Base-by-base conservation (phyloP, 2,888 invertebrate genomes). In the Cacoxenus indagator region DNA sequence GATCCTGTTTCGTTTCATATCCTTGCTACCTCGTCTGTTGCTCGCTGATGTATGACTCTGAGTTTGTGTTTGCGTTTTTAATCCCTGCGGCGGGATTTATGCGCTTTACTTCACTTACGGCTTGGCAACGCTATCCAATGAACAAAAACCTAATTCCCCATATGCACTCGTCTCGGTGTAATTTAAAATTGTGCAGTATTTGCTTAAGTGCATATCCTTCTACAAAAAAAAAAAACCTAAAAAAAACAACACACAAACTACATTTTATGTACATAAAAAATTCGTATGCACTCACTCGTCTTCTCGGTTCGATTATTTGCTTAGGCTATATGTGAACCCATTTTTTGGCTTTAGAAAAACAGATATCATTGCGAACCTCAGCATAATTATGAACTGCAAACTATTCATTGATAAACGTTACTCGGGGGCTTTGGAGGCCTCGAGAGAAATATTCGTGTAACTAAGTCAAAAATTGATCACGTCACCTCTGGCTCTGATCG, bases 31-130 rank as follows among this genome's bases (percentile, higher is more conserved):
- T 31, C 9, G 6, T 1, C 5, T 31, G 31, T 31, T n/a, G n/a
- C n/a, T n/a, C n/a, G n/a, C n/a, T n/a, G n/a, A 9, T 31, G 31
- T 31, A 9, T 31, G 31, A n/a, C n/a, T n/a, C n/a, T n/a, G n/a
- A n/a, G n/a, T 31, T 5, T 31, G 31, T 31, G 31, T 31, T 5
- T 31, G 31, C 5, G 31, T 29, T 31, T 59, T 62, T 62, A 67
- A 55, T 64, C 54, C 67, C 64, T 67, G 51, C 64, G 64, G 67
- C 67, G 22, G 61, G 27, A 62, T 67, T 67, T 67, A 55, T 67
- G 61, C 54, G 67, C 37, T 62, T 61, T 61, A 55, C 55, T 65
- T 43, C 65, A 54, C 55, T 55, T 55, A 37, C 24, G 24, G 11
- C n/a, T 59, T 31, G 29, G 19, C 14, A 59, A 29, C 6, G 17